phyloP scores from a whole-genome alignment of 2,797 vertebrate genomes.

The Alosa sapidissima region DNA sequence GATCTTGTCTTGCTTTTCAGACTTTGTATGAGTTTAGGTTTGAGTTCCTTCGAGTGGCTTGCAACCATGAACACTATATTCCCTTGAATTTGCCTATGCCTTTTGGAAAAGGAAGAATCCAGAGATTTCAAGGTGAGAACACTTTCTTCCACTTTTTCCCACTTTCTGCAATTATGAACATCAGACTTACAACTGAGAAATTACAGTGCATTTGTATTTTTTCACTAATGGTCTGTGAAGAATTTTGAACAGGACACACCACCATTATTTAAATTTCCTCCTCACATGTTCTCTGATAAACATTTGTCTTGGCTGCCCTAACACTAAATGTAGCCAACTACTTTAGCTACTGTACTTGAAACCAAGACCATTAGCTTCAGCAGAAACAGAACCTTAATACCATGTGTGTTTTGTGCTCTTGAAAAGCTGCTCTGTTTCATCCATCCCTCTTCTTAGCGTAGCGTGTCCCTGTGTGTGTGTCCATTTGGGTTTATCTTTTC shows the following conservation, averaged over 20 bases:
- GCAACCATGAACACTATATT: slow-evolving; percentile 94
- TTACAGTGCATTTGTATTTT: neutral
- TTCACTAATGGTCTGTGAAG: neutral
- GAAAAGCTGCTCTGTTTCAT: neutral
- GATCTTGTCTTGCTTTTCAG: slow-evolving; percentile 62
- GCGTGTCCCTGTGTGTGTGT: neutral
- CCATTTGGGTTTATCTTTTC: slow-evolving; percentile 21
- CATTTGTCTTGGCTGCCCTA: neutral
- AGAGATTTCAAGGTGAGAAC: slow-evolving; percentile 91
- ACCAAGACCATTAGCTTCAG: neutral
- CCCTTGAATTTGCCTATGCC: slow-evolving; percentile 96
- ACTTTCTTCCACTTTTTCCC: neutral
- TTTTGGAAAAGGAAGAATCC: slow-evolving; percentile 92
- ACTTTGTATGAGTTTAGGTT: slow-evolving; percentile 96
- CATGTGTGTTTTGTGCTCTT: neutral
- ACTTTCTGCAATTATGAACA: neutral
- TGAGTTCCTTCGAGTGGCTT: slow-evolving; percentile 93
- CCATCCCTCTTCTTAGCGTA: neutral
- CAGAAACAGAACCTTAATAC: neutral
- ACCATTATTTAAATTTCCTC: neutral
- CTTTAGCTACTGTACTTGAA: neutral
- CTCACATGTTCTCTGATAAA: neutral
- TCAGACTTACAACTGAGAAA: neutral
- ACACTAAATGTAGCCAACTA: neutral
- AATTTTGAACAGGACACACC: neutral